Evolutionary conservation across 2,888 invertebrate species (phyloP), one percentile per base, ranked within the genome.

Genomic region (Oscheius sp.): DNA sequence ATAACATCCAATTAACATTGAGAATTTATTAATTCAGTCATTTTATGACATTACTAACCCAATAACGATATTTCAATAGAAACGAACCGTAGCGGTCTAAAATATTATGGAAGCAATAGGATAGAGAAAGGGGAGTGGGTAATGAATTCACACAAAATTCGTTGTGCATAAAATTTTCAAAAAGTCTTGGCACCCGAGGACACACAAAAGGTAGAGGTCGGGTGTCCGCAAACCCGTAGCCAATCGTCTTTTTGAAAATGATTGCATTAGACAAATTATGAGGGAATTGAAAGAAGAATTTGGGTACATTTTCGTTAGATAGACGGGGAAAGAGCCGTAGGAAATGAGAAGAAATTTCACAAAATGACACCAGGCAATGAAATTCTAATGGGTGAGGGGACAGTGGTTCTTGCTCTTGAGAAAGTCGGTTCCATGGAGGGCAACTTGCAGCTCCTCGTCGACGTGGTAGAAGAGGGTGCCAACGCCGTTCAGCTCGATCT

Each of bases 381-480:
- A n/a, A 72, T 69, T 27, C 76, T 78, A 61, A 35, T 35, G 35
- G 35, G 35, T 9, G 5, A 35, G 35, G 3, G 82, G 84, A 69
- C 82, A 83, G 46, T 76, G 81, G 16, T 75, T 70, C 49, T 78
- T 77, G 61, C 85, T 79, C 64, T 76, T 78, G 21, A 86, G 78
- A 73, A 85, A 86, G 61, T 85, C 83, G 72, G 75, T 76, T 45
- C 71, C 72, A 68, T 85, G 76, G 52, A 77, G 77, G 59, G 82
- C 9, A 9, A 35, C 74, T 25, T 69, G 64, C 61, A 84, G 69
- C n/a, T 79, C 72, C 16, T 82, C 82, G 72, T 77, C 77, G 73
- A 86, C 72, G 58, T 82, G 77, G 78, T 83, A 86, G 80, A 83
- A 84, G 43, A 86, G 79, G 13, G 80, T 77, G 58, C 86, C 86